These are phyloP conservation scores for Calypte anna DNA, from an alignment of 2,113 vertebrate genomes.

Conservation along the genomic window DNA sequence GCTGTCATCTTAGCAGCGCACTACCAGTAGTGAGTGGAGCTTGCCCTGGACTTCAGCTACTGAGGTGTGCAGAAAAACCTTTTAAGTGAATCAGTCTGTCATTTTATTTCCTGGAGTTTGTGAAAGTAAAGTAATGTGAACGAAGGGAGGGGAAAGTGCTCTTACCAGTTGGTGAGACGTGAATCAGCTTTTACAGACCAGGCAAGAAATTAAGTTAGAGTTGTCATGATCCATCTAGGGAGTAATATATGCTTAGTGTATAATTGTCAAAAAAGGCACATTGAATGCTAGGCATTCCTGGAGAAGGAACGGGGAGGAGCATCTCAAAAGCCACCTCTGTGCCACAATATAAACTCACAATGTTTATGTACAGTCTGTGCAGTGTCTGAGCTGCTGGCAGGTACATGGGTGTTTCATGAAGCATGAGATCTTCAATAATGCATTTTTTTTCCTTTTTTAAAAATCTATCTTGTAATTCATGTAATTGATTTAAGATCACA, in stretches of 20 bases:
- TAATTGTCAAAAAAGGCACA: not conserved
- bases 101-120: not conserved
- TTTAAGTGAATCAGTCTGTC: not conserved
- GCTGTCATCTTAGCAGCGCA: not conserved
- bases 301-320: not conserved
- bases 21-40: not conserved
- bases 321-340: not conserved
- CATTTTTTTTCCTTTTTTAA: not conserved
- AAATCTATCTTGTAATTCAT: not conserved
- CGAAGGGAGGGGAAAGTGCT: not conserved
- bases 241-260: not conserved
- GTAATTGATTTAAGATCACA: not conserved
- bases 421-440: not conserved
- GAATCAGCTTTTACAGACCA: not conserved
- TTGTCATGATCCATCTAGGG: not conserved
- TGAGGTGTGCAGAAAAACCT: not conserved
- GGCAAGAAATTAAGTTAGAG: not conserved
- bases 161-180: not conserved
- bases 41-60: not conserved
- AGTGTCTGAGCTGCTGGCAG: not conserved
- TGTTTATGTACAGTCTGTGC: fast-evolving
- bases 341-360: not conserved
- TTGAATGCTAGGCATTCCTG: not conserved
- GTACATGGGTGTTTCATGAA: not conserved
- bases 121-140: not conserved